These are phyloP conservation scores for Lasioglossum vierecki DNA, from an alignment of 2,888 invertebrate species.

Conservation along the genomic window DNA sequence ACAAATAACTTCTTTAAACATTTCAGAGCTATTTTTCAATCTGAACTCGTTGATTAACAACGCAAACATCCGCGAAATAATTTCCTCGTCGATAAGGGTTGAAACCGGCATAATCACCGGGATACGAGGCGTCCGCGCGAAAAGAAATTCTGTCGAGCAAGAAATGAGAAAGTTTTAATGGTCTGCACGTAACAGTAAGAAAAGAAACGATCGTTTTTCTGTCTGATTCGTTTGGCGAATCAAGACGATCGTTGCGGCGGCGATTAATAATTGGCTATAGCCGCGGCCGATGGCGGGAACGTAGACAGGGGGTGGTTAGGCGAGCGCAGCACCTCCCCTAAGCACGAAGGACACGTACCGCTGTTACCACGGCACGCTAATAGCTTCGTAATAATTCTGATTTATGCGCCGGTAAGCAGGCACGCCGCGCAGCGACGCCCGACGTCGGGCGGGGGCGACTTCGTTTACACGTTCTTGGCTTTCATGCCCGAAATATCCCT, in stretches of 20 bases:
- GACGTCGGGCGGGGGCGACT: conserved; percentile 67
- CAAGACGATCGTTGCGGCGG: conserved; percentile 63
- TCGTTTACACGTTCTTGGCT: conserved; percentile 73
- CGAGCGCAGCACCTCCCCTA: conserved; percentile 58
- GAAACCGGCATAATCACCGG: not conserved
- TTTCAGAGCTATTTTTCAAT: not conserved
- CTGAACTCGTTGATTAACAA: not conserved
- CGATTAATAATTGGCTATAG: conserved; percentile 82
- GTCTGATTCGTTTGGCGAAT: conserved; percentile 13
- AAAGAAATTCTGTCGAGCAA: not conserved
- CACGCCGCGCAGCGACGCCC: conserved; percentile 66
- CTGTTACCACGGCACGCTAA: conserved; percentile 81
- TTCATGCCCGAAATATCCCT: conserved; percentile 70
- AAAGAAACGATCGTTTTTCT: conserved; percentile 14
- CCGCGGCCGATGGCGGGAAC: conserved; percentile 52
- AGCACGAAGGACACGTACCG: conserved; percentile 79
- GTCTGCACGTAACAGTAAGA: not conserved
- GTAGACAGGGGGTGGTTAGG: conserved; percentile 43
- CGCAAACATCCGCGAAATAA: not conserved
- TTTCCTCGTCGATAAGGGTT: not conserved
- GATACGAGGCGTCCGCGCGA: not conserved
- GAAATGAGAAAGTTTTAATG: not conserved
- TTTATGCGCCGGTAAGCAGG: conserved; percentile 80
- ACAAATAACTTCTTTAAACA: not conserved
- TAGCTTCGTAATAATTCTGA: conserved; percentile 82